Percentiles rank a stretch among this genome's conserved stretches.
Evolutionary conservation across 92 coral and sea anemone genomes (phyloP).

Genomic region (Blastomussa wellsi): DNA sequence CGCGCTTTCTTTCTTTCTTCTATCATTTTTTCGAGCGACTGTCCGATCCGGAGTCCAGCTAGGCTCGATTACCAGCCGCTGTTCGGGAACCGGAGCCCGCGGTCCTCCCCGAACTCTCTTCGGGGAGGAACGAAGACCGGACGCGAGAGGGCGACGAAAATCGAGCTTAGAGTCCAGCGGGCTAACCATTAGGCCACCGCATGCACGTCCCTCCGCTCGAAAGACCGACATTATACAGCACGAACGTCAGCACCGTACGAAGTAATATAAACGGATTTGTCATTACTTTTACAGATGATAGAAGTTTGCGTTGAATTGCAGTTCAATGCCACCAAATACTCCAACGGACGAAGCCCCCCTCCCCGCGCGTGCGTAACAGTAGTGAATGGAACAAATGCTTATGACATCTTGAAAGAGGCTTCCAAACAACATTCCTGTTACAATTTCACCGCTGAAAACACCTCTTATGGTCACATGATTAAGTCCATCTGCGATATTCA

Average conservation of each 20-base stretch:
- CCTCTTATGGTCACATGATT: conserved; percentile 58
- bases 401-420: conserved; percentile 62
- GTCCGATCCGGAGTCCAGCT: no score
- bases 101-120: no score
- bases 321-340: conserved; percentile 36
- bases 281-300: conserved; percentile 48
- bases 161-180: no score
- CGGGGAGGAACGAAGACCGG: no score
- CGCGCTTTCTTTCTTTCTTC: no score
- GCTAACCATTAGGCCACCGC: no score
- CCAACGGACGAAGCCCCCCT: conserved; percentile 30
- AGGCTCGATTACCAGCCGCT: no score
- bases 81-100: no score
- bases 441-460: conserved; percentile 39
- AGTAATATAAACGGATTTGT: not conserved
- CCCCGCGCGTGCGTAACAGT: conserved; percentile 43
- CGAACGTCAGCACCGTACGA: not conserved
- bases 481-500: conserved; percentile 64
- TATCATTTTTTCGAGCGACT: no score
- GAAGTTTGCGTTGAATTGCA: conserved; percentile 66
- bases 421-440: conserved; percentile 54
- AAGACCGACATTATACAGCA: not conserved
- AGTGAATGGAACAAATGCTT: conserved; percentile 61
- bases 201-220: not conserved
- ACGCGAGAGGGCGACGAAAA: no score